Evolutionary conservation across 2,113 vertebrate genomes (phyloP).

Genomic region (Brachionichthys hirsutus): DNA sequence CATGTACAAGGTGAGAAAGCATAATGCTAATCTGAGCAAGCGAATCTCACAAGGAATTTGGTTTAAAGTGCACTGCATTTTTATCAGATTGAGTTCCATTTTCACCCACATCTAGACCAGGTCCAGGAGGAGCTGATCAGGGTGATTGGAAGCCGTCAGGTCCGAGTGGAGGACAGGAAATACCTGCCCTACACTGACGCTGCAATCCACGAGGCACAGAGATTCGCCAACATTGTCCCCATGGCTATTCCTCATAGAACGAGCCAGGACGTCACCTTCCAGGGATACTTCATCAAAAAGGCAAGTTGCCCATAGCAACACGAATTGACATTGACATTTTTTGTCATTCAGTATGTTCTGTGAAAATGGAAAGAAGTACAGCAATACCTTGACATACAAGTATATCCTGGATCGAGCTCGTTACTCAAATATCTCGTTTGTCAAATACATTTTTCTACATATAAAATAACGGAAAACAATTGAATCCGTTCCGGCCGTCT

Average conservation of each 20-base stretch:
- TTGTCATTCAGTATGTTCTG: neutral
- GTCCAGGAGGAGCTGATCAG: slow-evolving; percentile 70
- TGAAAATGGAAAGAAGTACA: neutral
- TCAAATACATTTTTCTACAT: too few species aligned
- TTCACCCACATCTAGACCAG: slow-evolving; percentile 35
- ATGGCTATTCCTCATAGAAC: slow-evolving; percentile 49
- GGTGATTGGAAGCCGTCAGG: slow-evolving; percentile 64
- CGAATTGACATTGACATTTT: neutral
- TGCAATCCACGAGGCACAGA: slow-evolving; percentile 74
- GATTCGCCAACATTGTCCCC: slow-evolving; percentile 65
- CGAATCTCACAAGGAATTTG: neutral
- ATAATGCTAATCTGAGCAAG: neutral
- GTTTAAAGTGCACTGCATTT: slow-evolving; percentile 50
- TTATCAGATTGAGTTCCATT: neutral
- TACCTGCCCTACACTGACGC: slow-evolving; percentile 72
- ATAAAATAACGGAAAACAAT: too few species aligned
- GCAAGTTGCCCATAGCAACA: slow-evolving; percentile 2
- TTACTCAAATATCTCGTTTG: too few species aligned
- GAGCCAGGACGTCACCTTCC: slow-evolving; percentile 58
- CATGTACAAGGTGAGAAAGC: slow-evolving; percentile 74
- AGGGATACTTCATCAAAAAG: slow-evolving; percentile 49
- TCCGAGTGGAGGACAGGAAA: slow-evolving; percentile 62
- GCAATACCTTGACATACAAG: too few species aligned
- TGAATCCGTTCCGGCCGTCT: too few species aligned
- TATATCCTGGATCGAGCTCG: too few species aligned